Evolutionary conservation across 2,797 vertebrate genomes (phyloP), one percentile per base, ranked within the genome.

Genomic region (Benthosema pterotum): DNA sequence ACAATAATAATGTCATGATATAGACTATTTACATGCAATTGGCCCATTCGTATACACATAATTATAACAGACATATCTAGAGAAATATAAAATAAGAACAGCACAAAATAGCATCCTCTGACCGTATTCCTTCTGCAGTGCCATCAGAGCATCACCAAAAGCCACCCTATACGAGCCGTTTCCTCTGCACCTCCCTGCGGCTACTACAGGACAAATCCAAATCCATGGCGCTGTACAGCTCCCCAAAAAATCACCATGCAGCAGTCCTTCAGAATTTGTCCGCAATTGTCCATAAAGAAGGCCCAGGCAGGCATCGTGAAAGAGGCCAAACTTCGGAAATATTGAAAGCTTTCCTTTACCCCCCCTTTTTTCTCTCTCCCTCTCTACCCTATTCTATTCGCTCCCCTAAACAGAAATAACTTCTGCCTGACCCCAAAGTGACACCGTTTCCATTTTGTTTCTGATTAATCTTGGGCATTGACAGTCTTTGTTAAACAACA

Each of bases 401-500:
- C 85, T 79, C 78, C 84, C 80, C 87, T 81, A 85, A 89, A 88
- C 86, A 90, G 70, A 88, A 89, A 92, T 93, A 94, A 95, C 93
- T 95, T 95, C 94, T 92, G 93, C 94, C 93, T 99, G 96, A 98
- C 97, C 96, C 92, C 94, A 91, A 91, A 93, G 92, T 97, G 96
- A 98, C 96, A 97, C 95, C 91, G 92, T 93, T 94, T 92, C 93
- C 96, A 96, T 98, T 98, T 97, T 94, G 93, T 95, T 96, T 96
- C 96, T 96, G 96, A 98, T 99, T 99, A 98, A 99, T 99, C 96
- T 98, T 95, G 90, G 87, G 93, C 95, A 96, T 95, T 99, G 97
- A 98, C 97, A 99, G 95, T 99, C 97, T 99, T 99, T 99, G 97
- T 98, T 98, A 97, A 98, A 96, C 96, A 97, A 96, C 95, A 95